These are phyloP conservation scores for Lepidonotus clava DNA, from an alignment of 2,888 invertebrate species.

Conservation along the genomic window DNA sequence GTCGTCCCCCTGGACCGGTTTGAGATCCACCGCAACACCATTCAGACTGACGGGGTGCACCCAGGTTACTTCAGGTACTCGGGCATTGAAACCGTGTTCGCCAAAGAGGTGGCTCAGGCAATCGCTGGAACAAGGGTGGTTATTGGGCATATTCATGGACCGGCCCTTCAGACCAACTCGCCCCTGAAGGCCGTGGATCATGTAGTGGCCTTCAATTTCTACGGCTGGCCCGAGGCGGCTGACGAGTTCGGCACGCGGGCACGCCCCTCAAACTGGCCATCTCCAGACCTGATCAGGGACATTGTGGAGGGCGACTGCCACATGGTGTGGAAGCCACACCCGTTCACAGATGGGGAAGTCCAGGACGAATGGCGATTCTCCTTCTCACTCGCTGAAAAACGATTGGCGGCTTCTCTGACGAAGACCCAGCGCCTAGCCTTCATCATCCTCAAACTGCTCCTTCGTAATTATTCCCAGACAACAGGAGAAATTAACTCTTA, in stretches of 20 bases:
- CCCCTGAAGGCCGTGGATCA: not conserved
- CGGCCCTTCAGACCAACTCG: not conserved
- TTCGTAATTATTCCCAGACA: not conserved
- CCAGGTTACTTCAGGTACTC: not conserved
- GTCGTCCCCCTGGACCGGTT: not conserved
- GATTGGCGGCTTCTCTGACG: constrained; percentile 3
- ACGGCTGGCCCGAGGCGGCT: not conserved
- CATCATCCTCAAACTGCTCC: not conserved
- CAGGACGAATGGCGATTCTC: not conserved
- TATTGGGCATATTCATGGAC: not conserved
- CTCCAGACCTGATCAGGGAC: not conserved
- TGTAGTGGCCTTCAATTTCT: not conserved
- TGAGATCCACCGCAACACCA: not conserved
- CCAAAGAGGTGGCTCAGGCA: not conserved
- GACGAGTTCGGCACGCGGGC: not conserved
- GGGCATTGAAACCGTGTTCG: not conserved
- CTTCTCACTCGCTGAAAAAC: constrained; percentile 2
- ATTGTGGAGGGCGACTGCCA: not conserved
- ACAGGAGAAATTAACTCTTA: not conserved
- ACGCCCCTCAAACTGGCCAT: not conserved
- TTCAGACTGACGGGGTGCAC: not conserved
- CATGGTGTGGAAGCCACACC: not conserved
- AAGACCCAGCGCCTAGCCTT: not conserved
- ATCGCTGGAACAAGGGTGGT: not conserved
- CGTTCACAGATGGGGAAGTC: not conserved